A percentile compares a stretch with the other conserved stretches of the same genome.
These are phyloP conservation scores for Aphidius ervi DNA, from an alignment of 1,140 invertebrate genomes.

Conservation along the genomic window DNA sequence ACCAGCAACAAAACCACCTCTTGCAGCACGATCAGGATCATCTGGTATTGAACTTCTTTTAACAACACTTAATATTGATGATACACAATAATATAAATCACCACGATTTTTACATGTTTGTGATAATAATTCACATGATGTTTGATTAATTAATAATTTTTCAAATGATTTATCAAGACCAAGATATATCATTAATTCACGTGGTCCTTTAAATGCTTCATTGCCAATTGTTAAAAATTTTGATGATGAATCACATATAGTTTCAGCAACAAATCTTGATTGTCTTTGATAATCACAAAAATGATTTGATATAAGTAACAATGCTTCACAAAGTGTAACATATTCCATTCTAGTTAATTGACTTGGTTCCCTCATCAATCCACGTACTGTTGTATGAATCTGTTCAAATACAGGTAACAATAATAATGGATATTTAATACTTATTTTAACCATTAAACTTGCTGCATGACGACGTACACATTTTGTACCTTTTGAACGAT, in stretches of 20 bases:
- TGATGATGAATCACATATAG: slow-evolving; percentile 60
- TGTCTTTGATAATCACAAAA: slow-evolving; percentile 85
- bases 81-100: slow-evolving; percentile 66
- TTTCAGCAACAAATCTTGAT: slow-evolving; percentile 75
- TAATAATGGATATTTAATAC: slow-evolving; percentile 77
- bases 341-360: slow-evolving; percentile 81
- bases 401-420: slow-evolving; percentile 83
- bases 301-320: slow-evolving; percentile 81
- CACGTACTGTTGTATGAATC: slow-evolving; percentile 69
- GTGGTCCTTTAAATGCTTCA: slow-evolving; percentile 59
- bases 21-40: slow-evolving; percentile 70
- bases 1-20: slow-evolving; percentile 76
- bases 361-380: slow-evolving; percentile 60
- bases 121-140: slow-evolving; percentile 37
- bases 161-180: slow-evolving; percentile 70
- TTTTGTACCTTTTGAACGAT: slow-evolving; percentile 69
- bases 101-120: slow-evolving; percentile 53
- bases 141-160: slow-evolving; percentile 60
- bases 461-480: slow-evolving; percentile 85
- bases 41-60: slow-evolving; percentile 82
- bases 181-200: slow-evolving; percentile 71
- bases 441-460: slow-evolving; percentile 84
- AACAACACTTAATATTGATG: slow-evolving; percentile 74
- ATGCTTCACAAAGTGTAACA: slow-evolving; percentile 71
- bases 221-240: slow-evolving; percentile 61